Percentiles rank a stretch among this genome's conserved stretches.
Conservation (phyloP, 2,113 vertebrate species). For the Bujurquina vittata region DNA sequence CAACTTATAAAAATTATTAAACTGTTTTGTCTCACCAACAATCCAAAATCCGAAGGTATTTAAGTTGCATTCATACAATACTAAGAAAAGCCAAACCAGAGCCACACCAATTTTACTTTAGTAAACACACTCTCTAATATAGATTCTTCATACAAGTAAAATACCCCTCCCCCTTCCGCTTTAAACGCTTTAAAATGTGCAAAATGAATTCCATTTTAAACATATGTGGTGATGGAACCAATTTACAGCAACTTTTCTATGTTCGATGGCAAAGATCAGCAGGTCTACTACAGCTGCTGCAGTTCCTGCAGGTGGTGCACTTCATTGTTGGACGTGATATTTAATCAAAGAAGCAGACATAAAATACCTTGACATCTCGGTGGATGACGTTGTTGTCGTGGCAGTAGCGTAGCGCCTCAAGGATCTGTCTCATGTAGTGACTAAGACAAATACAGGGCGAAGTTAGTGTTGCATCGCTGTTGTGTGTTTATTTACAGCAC, state of each 20-base stretch:
- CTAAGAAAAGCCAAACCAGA: neutral
- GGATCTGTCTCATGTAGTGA: slow-evolving; percentile 99
- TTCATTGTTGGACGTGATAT: neutral
- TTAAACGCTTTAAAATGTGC: neutral
- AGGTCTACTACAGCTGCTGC: too few species aligned
- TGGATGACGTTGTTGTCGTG: slow-evolving; percentile 99
- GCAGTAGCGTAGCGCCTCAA: slow-evolving; percentile 98
- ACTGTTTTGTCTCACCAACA: accelerated
- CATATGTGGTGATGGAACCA: neutral
- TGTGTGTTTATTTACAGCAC: neutral
- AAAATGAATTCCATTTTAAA: neutral
- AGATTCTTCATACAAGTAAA: too few species aligned
- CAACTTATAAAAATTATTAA: neutral
- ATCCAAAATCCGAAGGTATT: neutral
- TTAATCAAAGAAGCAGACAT: neutral
- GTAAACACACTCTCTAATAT: neutral
- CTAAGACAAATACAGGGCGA: slow-evolving; percentile 62
- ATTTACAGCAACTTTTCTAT: neutral
- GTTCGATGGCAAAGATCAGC: neutral
- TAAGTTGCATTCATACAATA: neutral
- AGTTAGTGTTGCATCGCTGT: neutral
- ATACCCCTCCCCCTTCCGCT: too few species aligned
- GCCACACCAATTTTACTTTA: neutral
- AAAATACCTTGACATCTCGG: slow-evolving; percentile 94
- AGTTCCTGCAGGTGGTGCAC: neutral